Base-by-base conservation (phyloP, 1,140 invertebrate species). In the Penaeus japonicus region DNA sequence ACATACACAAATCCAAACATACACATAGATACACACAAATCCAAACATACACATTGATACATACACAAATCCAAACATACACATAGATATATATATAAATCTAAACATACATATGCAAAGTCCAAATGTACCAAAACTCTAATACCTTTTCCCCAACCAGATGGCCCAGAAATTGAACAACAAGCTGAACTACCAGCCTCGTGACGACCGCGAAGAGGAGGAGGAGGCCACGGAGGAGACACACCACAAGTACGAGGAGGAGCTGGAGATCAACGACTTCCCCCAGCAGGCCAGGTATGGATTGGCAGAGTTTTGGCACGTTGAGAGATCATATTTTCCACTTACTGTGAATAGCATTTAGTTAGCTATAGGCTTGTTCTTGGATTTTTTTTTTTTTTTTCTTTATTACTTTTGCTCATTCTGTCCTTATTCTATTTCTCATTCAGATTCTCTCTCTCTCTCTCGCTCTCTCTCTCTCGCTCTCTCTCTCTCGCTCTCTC, bases 261-360 rank as follows among this genome's bases (percentile, higher is more conserved):
- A 99, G 93, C 94, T 99, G 81, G 99, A 99, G 93, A 99, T 99
- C 91, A 99, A 99, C 92, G 99, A 99, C 93, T 99, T 99, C 93
- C 99, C 99, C 30, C 99, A 99, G 91, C 98, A 99, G 92, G 98
- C 98, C 0, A 98, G 94, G 96, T 96, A 92, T 91, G 90, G 79
- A 32, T 59, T 57, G 39, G 2, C 5, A 5, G 39, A 47, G 39
- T 2, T 47, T 47, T 39, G 35, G 2, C 7, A n/a, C n/a, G n/a
- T n/a, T n/a, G n/a, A n/a, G n/a, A n/a, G n/a, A n/a, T n/a, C n/a
- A n/a, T n/a, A n/a, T n/a, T n/a, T n/a, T n/a, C n/a, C n/a, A n/a
- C n/a, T n/a, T n/a, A n/a, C n/a, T n/a, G n/a, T n/a, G n/a, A n/a
- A n/a, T n/a, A n/a, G n/a, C n/a, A n/a, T n/a, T n/a, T n/a, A n/a